Conservation (phyloP, 2,797 vertebrate genomes). For the Hybognathus amarus region DNA sequence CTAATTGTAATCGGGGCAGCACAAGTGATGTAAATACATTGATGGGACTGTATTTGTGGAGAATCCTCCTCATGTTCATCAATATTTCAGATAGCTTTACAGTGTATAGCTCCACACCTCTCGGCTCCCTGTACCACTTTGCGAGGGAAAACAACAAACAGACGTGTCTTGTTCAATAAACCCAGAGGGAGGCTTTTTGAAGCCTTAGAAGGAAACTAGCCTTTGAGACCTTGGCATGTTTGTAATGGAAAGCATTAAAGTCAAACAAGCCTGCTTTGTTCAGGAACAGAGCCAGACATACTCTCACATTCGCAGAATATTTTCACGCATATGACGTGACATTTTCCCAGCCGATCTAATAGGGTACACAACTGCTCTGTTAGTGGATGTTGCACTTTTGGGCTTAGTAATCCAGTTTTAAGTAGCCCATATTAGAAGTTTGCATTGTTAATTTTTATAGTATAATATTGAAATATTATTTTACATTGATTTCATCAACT, state of each 20-base stretch:
- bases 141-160: slow-evolving; percentile 49
- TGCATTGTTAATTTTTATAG: background rate
- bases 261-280: slow-evolving; percentile 26
- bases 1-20: slow-evolving; percentile 27
- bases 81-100: slow-evolving; percentile 3
- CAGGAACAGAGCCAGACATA: slow-evolving; percentile 5
- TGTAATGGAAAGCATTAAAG: slow-evolving; percentile 33
- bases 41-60: background rate
- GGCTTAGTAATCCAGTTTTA: background rate
- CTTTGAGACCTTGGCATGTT: background rate
- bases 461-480: background rate
- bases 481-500: background rate
- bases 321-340: background rate
- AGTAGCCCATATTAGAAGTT: background rate
- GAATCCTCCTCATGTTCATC: slow-evolving; percentile 2
- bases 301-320: slow-evolving; percentile 13
- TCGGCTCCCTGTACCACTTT: background rate
- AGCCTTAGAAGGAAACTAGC: slow-evolving; percentile 32
- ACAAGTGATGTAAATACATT: slow-evolving; percentile 9
- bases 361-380: background rate
- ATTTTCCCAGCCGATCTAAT: background rate
- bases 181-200: slow-evolving; percentile 20
- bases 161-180: slow-evolving; percentile 37
- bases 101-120: slow-evolving; percentile 39
- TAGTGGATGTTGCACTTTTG: background rate